Evolutionary conservation across 2,888 invertebrate genomes (phyloP), one percentile per base, ranked within the genome.

Genomic region (Papilio gigon): DNA sequence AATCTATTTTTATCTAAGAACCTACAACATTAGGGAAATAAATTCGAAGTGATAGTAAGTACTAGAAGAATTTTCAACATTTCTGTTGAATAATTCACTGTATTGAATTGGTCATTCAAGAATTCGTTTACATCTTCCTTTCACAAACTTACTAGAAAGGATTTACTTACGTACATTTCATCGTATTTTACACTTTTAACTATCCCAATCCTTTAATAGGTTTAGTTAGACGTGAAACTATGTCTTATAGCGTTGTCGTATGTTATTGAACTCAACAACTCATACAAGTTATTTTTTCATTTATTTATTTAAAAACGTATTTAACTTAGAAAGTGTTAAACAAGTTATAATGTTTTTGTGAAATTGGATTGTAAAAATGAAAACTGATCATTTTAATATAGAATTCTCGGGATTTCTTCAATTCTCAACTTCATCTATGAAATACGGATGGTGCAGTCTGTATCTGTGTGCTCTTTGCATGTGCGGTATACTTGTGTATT

Each of bases 91-190:
- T 30, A 56, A 56, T 56, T 30, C 17, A 17, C 30, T 17, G 30
- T 17, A 56, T 56, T 17, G 53, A 56, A 56, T 56, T 30, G 53
- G 53, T 56, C n/a, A 30, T 30, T 56, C 27, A 17, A 27, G 22
- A 56, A 17, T 30, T 56, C 30, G 30, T 56, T 30, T 30, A 56
- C 30, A 56, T 17, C 30, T 53, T 53, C 27, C n/a, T 30, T 30
- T 8, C 17, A 6, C 27, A 56, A 30, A 56, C 30, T n/a, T 17
- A 17, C n/a, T 1, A 56, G 53, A 0, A 27, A 27, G 30, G 53
- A 3, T 30, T 30, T 56, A 11, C n/a, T 14, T 56, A 17, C 27
- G 25, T 17, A 56, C 53, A 14, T 14, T 22, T 12, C 2, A 8
- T 50, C 25, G n/a, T 9, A 53, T 22, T 2, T 1, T 50, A 14